These are phyloP conservation scores for Protaetia brevitarsis DNA, from an alignment of 1,140 invertebrate species.

Conservation along the genomic window DNA sequence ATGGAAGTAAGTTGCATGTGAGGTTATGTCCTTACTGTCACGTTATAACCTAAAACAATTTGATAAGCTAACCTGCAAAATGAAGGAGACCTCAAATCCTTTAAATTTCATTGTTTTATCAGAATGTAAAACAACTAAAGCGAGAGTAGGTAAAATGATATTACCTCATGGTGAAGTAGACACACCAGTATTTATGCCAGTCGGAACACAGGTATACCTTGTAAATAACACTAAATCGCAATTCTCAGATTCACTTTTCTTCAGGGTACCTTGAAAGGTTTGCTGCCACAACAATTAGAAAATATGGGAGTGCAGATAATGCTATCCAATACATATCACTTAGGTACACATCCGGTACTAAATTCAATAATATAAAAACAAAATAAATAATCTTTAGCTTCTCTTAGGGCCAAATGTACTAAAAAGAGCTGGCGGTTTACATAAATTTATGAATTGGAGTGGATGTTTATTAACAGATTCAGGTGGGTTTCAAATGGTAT, in stretches of 20 bases:
- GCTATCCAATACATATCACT: slow-evolving; percentile 95
- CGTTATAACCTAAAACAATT: no score
- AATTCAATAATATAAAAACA: neutral
- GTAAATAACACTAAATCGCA: neutral
- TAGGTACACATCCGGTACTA: slow-evolving; percentile 84
- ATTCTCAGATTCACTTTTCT: slow-evolving; percentile 33
- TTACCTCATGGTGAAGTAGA: slow-evolving; percentile 82
- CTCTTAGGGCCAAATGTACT: slow-evolving; percentile 78
- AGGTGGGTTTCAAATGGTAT: slow-evolving; percentile 99
- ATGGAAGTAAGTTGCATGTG: no score
- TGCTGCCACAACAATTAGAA: slow-evolving; percentile 90
- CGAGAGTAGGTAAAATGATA: slow-evolving; percentile 72
- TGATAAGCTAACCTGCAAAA: slow-evolving; percentile 25
- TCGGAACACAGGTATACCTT: slow-evolving; percentile 74
- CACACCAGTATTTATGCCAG: slow-evolving; percentile 97
- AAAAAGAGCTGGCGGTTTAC: slow-evolving; percentile 84
- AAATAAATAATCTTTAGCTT: slow-evolving; percentile 3
- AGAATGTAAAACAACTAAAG: slow-evolving; percentile 79
- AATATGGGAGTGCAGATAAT: slow-evolving; percentile 89
- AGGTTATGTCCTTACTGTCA: neutral
- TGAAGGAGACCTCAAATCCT: slow-evolving; percentile 32
- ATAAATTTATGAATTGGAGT: slow-evolving; percentile 98
- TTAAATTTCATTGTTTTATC: slow-evolving; percentile 73
- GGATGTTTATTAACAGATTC: slow-evolving; percentile 90
- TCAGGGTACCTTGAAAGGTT: slow-evolving; percentile 93